A percentile compares a stretch with the other conserved stretches of the same genome.
Conservation (phyloP, 2,888 invertebrate genomes). For the Odontomyia ornata region DNA sequence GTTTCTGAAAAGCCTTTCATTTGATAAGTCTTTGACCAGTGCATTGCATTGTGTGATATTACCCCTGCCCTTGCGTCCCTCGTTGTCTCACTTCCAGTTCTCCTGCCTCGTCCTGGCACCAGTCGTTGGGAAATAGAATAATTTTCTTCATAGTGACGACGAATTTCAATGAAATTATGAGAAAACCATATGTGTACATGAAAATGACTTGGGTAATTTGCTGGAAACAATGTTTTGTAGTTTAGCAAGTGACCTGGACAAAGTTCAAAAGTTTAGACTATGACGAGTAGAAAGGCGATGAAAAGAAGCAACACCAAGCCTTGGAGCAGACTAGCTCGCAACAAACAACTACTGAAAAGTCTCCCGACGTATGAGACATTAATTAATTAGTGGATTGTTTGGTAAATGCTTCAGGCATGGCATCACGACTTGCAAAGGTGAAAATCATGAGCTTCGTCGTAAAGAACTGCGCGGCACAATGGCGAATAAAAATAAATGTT, state of each 20-base stretch:
- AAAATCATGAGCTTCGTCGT: not conserved
- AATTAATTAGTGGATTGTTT: not conserved
- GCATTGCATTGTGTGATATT: constrained; percentile 14
- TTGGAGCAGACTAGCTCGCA: not conserved
- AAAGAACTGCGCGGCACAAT: constrained; percentile 1
- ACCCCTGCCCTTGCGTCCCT: not conserved
- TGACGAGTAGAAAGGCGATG: not conserved
- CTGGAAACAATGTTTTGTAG: constrained; percentile 40
- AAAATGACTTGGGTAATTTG: constrained; percentile 41
- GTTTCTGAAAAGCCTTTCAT: constrained; percentile 49
- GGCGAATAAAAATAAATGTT: constrained; percentile 27
- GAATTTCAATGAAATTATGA: constrained; percentile 39
- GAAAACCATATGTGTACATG: constrained; percentile 33
- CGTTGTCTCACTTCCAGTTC: not conserved
- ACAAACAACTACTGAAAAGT: not conserved
- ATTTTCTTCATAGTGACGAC: constrained; percentile 25
- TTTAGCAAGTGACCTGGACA: constrained; percentile 21
- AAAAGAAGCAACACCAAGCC: not conserved
- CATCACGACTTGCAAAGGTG: no score
- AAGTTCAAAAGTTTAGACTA: constrained; percentile 31
- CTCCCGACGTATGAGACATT: not conserved
- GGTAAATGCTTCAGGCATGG: not conserved
- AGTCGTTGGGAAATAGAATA: constrained; percentile 28
- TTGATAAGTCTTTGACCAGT: constrained; percentile 49
- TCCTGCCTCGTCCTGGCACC: not conserved